Evolutionary conservation across 2,888 invertebrate species (phyloP), one percentile per base, ranked within the genome.

Genomic region (Zhuqinia jingwanae): DNA sequence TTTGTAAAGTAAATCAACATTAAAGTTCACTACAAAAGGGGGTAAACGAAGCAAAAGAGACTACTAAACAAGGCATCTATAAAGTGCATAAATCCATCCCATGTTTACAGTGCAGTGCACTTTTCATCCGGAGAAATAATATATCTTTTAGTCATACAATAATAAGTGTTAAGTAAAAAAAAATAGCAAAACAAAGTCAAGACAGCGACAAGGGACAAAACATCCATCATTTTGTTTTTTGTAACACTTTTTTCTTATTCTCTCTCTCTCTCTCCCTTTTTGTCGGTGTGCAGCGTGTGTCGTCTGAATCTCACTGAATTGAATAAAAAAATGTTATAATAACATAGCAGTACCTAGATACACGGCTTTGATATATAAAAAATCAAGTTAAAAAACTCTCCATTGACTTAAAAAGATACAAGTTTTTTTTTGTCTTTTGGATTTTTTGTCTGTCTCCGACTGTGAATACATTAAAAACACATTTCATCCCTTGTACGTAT

Each of bases 141-240:
- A 36, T 36, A 8, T 36, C n/a, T 17, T 56, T 56, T n/a, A 5
- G 53, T 42, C 68, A 68, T 68, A 30, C 63, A 27, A 30, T n/a
- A 76, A 36, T n/a, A 56, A 60, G 42, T 50, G 77, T 45, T 36
- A 58, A 58, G 22, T 53, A n/a, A 17, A 53, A 25, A 25, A 58
- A 1, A 58, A 58, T 22, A 22, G 58, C 1, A 58, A 50, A 60
- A 36, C 10, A 58, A 50, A 60, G 58, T 50, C 15, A 22, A 77
- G 77, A 77, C 45, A 77, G 42, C 58, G 27, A 60, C 77, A 77
- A 77, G 77, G 77, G 60, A 77, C 42, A 30, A 58, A 58, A 60
- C 77, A 77, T 77, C 77, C 60, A 77, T 77, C 77, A 77, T 77
- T 77, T 58, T 25, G 50, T 58, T 77, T 77, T 36, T 58, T 58